Evolutionary conservation across 2,113 vertebrate species (phyloP).

Genomic region (Scophthalmus maximus): DNA sequence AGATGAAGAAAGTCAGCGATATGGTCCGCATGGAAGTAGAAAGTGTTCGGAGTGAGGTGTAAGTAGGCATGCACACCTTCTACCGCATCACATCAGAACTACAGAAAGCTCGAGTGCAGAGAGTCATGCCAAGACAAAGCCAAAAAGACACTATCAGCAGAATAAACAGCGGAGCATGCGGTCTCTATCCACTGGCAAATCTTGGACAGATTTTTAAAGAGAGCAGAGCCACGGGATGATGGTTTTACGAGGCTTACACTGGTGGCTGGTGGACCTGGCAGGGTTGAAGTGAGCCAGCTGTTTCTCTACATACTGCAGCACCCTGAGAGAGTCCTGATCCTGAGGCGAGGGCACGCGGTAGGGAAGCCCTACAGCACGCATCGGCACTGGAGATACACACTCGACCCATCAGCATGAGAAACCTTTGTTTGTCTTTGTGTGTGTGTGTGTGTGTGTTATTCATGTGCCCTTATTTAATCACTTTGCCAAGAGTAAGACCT

Average conservation of each 20-base stretch:
- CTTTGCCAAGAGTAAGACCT: conserved; percentile 13
- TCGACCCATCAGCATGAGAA: conserved; percentile 42
- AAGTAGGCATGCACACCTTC: conserved; percentile 33
- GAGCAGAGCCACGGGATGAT: conserved; percentile 28
- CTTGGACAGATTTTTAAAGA: conserved; percentile 2
- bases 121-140: conserved; percentile 32
- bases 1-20: conserved; percentile 2
- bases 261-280: conserved; percentile 72
- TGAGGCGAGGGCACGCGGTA: conserved; percentile 74
- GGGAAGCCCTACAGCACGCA: conserved; percentile 71
- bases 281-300: conserved; percentile 84
- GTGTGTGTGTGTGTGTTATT: not conserved
- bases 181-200: not conserved
- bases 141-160: not conserved
- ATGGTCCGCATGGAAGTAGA: not conserved
- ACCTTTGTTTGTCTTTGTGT: conserved; percentile 19
- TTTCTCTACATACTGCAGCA: conserved; percentile 83
- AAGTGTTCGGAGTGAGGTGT: not conserved
- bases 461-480: not conserved
- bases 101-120: conserved; percentile 29
- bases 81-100: conserved; percentile 14
- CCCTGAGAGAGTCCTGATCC: conserved; percentile 81
- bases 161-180: conserved; percentile 26
- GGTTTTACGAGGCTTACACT: conserved; percentile 72
- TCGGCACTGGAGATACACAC: conserved; percentile 76